Base-by-base conservation (phyloP, 2,113 vertebrate species). In the Erythrocercus mccallii region DNA sequence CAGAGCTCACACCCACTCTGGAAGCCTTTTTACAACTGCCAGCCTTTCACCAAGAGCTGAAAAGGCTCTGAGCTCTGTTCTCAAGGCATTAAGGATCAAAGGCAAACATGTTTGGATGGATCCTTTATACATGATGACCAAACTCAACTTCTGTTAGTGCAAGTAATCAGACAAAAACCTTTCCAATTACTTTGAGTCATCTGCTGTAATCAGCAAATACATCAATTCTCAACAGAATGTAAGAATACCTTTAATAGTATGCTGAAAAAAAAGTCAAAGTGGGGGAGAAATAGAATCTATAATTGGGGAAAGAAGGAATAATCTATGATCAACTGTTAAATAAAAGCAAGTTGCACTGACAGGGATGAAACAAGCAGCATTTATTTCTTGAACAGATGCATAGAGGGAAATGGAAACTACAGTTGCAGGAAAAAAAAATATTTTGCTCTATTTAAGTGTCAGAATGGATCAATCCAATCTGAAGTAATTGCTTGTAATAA, bases 201-300 rank as follows among this genome's bases (percentile, higher is more conserved):
- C 27, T 79, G 7, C 37, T 66, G 23, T 11, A 85, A 23, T 68
- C 77, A 90, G 37, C 5, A 86, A 85, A 81, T 20, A 78, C 21
- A 62, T 33, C 17, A 45, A 21, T 51, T 64, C 37, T 45, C 50
- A 88, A 45, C 15, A 65, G 79, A 31, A 25, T 48, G 5, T 6
- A 83, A 20, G 9, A 69, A 45, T 7, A 68, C 10, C 28, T 73
- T 71, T 44, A 79, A 77, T 3, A 61, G 21, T 6, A 31, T 1
- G 6, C 4, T 70, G 25, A 7, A 21, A 58, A 58, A n/a, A 24
- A 28, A 48, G 28, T 22, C 0, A 0, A 68, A 69, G 17, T 22
- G 11, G 12, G 4, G 17, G 33, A 25, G 50, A 70, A 66, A 33
- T 15, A 78, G 2, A 72, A 42, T 10, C 45, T 53, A 33, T 31